Conservation (phyloP, 1,140 invertebrate genomes). For the Drosophila watanabei region DNA sequence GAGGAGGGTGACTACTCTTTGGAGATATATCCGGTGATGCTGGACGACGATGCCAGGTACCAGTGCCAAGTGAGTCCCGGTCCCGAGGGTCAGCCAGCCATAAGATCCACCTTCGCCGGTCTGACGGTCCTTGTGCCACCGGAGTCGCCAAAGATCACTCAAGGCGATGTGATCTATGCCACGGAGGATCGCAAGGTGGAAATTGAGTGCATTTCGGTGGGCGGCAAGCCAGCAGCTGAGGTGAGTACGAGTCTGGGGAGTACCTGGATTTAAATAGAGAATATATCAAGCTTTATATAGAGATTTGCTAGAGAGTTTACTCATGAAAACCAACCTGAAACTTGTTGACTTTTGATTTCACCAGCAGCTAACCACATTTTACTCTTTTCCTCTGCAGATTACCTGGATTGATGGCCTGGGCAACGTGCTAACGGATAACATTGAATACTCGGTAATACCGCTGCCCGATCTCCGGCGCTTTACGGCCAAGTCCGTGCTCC, state of each 20-base stretch:
- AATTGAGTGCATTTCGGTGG: conserved; percentile 91
- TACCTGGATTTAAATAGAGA: too few relatives aligned
- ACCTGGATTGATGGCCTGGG: conserved; percentile 92
- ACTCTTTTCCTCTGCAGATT: conserved; percentile 86
- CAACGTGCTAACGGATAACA: conserved; percentile 88
- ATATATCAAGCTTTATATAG: too few relatives aligned
- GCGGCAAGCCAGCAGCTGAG: conserved; percentile 92
- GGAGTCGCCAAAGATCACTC: conserved; percentile 90
- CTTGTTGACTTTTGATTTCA: not conserved
- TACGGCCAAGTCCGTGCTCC: conserved; percentile 90
- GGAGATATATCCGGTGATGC: conserved; percentile 90
- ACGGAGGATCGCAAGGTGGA: conserved; percentile 92
- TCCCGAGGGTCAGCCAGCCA: conserved; percentile 88
- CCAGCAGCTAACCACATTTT: conserved; percentile 30
- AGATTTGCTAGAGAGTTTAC: too few relatives aligned
- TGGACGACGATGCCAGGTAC: conserved; percentile 92
- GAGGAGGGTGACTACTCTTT: conserved; percentile 92
- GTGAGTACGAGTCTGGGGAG: conserved; percentile 87
- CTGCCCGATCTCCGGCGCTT: conserved; percentile 89
- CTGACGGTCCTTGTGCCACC: conserved; percentile 92
- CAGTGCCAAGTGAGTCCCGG: conserved; percentile 92
- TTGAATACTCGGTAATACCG: conserved; percentile 88
- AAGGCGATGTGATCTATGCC: conserved; percentile 89
- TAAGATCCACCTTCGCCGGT: conserved; percentile 89
- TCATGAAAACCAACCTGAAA: not conserved